Evolutionary conservation across 1,140 invertebrate genomes (phyloP).

Genomic region (Platyscapa corneri): DNA sequence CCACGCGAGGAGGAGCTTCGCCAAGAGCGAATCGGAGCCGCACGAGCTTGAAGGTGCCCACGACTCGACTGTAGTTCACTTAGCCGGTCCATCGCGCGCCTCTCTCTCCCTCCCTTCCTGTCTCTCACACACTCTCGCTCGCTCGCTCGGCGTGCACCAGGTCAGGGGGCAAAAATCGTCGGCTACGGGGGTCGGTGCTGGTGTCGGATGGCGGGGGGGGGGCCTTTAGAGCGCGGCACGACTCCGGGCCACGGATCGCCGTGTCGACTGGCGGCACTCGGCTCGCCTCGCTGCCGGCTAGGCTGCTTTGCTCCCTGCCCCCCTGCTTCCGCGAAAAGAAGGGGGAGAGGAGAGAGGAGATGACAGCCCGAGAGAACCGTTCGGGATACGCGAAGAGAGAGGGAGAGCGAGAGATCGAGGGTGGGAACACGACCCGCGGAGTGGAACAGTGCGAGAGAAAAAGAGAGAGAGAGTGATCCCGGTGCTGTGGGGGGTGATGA

Average conservation of each 20-base stretch:
- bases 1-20: not conserved
- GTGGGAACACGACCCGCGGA: constrained; percentile 38
- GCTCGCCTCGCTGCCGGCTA: constrained; percentile 5
- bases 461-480: constrained; percentile 23
- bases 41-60: not conserved
- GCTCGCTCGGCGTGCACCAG: not conserved
- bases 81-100: constrained; percentile 4
- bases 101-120: not conserved
- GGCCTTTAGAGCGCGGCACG: not conserved
- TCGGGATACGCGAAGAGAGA: constrained; percentile 33
- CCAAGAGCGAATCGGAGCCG: not conserved
- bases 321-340: not conserved
- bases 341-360: constrained; percentile 8
- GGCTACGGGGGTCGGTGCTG: not conserved
- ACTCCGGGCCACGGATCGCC: constrained; percentile 14
- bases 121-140: not conserved
- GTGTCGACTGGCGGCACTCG: constrained; percentile 36
- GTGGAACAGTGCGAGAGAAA: constrained; percentile 9
- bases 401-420: constrained; percentile 48
- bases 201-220: not conserved
- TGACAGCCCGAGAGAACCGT: constrained; percentile 17
- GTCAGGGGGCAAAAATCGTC: not conserved
- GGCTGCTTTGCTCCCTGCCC: constrained; percentile 3
- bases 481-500: constrained; percentile 45
- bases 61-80: not conserved